phyloP scores from a whole-genome alignment of 1,140 invertebrate genomes.

The Bombus difficillimus region DNA sequence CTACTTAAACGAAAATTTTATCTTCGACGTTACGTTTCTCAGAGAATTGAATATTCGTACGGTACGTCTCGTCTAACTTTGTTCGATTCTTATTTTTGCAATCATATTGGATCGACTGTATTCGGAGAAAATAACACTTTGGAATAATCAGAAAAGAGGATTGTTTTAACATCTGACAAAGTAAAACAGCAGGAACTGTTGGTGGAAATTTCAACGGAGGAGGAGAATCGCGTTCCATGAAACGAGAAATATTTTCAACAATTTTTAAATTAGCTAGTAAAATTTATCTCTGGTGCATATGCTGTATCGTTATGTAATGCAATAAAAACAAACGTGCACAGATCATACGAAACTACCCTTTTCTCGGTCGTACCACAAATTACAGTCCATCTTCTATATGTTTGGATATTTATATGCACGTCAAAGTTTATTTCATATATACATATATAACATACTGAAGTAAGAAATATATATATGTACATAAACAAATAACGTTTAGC shows the following conservation, averaged over 20 bases:
- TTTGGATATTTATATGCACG: background rate
- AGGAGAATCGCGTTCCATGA: background rate
- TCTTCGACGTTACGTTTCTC: too few species aligned
- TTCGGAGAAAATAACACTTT: background rate
- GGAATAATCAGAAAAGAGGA: too few species aligned
- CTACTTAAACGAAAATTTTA: too few species aligned
- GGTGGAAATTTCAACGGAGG: background rate
- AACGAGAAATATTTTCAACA: background rate
- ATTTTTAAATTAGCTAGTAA: background rate
- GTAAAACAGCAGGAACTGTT: background rate
- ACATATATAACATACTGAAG: background rate
- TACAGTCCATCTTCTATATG: background rate
- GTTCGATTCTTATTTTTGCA: background rate
- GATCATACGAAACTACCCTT: background rate
- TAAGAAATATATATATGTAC: background rate
- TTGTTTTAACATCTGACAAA: background rate
- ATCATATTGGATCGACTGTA: too few species aligned
- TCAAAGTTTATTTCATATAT: background rate
- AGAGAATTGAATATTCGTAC: too few species aligned
- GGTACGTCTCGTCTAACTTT: background rate
- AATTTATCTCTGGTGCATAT: background rate
- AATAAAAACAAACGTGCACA: background rate
- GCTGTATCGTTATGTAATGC: background rate
- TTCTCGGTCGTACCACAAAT: background rate
- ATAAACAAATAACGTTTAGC: background rate